Percentiles rank a stretch among this genome's conserved stretches.
Evolutionary conservation across 2,113 vertebrate genomes (phyloP).

Genomic region (Aplodontia rufa): DNA sequence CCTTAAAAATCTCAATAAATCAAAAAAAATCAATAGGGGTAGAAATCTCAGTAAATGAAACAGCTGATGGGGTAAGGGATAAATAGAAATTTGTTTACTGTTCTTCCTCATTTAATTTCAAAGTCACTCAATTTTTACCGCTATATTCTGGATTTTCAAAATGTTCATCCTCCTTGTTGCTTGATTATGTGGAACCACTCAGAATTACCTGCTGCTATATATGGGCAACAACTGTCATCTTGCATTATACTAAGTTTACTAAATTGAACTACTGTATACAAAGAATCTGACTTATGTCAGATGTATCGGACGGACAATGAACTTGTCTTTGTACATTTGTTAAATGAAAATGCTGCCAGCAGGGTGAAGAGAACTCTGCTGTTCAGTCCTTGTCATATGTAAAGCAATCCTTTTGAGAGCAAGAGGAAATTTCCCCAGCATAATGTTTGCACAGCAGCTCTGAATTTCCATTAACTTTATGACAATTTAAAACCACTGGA

Average conservation of each 20-base stretch:
- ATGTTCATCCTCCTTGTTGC: neutral
- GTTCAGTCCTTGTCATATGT: neutral
- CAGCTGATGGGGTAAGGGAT: neutral
- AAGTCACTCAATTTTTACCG: neutral
- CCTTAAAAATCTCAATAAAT: neutral
- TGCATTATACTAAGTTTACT: neutral
- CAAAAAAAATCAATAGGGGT: neutral
- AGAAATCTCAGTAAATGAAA: neutral
- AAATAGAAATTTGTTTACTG: neutral
- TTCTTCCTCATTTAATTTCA: neutral
- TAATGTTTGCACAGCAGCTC: neutral
- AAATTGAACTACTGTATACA: neutral
- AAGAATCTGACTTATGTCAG: neutral
- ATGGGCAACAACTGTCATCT: neutral
- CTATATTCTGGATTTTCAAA: neutral
- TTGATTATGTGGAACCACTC: neutral
- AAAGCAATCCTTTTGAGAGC: neutral
- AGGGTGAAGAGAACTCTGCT: neutral
- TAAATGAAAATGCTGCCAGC: neutral
- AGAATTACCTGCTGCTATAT: neutral
- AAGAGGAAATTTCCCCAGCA: neutral
- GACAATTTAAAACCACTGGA: neutral
- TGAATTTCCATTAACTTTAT: constrained; percentile 51
- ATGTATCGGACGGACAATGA: neutral
- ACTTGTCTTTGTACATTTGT: neutral